Conservation (phyloP, 2,797 vertebrate species). For the Myiotriccus ornatus region DNA sequence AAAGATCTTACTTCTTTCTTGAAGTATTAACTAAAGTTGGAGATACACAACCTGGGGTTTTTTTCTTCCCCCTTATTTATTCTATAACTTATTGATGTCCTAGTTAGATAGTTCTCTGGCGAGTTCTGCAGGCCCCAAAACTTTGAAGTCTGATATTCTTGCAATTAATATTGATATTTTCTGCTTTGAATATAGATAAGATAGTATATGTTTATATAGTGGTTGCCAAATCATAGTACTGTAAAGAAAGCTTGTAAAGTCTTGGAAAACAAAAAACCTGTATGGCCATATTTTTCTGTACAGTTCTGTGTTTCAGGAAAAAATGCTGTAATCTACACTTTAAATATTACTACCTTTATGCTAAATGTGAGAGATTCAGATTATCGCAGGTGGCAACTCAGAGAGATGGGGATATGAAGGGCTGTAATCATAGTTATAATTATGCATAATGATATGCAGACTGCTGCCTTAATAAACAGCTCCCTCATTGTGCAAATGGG, state of each 20-base stretch:
- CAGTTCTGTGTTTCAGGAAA: not conserved
- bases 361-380: not conserved
- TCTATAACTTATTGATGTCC: not conserved
- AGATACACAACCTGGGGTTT: not conserved
- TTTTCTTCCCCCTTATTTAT: not conserved
- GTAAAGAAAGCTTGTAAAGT: not conserved
- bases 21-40: not conserved
- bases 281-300: not conserved
- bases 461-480: slow-evolving; percentile 13
- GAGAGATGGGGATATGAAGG: slow-evolving; percentile 13
- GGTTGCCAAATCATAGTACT: not conserved
- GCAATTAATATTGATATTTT: not conserved
- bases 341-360: not conserved
- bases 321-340: not conserved
- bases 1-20: not conserved
- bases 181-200: not conserved
- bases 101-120: not conserved
- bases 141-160: not conserved
- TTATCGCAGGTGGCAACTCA: slow-evolving; percentile 16
- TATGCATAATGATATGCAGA: slow-evolving; percentile 45
- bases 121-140: not conserved
- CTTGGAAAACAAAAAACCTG: not conserved
- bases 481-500: slow-evolving; percentile 25
- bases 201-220: not conserved
- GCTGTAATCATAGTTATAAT: slow-evolving; percentile 57